phyloP scores from a whole-genome alignment of 64 coral and sea anemone genomes.

The Stichodactyla helianthus region DNA sequence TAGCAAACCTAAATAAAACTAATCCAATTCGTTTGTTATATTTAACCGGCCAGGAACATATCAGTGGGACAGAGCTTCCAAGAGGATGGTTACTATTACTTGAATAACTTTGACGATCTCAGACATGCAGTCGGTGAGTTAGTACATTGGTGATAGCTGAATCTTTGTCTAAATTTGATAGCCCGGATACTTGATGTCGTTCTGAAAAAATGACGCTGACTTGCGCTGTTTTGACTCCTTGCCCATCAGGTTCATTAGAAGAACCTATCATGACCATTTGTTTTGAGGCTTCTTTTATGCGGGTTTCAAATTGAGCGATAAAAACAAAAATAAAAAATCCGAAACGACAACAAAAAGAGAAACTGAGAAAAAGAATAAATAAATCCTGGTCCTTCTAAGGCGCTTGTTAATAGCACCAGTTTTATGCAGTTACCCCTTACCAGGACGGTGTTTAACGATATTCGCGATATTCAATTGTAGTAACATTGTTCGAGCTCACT shows the following conservation, averaged over 20 bases:
- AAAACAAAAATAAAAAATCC: no score
- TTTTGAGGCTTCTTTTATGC: no score
- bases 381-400: not conserved
- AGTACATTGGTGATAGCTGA: not conserved
- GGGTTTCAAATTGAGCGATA: no score
- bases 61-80: conserved; percentile 53
- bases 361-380: no score
- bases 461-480: conserved; percentile 35
- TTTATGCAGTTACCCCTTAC: not conserved
- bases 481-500: conserved; percentile 92
- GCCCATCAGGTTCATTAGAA: no score
- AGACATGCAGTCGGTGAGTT: conserved; percentile 74
- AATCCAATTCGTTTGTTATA: not conserved
- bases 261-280: no score
- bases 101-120: conserved; percentile 92
- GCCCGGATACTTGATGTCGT: no score
- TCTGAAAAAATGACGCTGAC: no score
- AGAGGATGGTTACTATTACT: conserved; percentile 82
- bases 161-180: no score
- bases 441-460: not conserved
- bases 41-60: conserved; percentile 50
- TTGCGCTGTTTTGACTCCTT: no score
- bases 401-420: not conserved
- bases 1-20: no score
- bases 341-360: no score